A percentile compares a stretch with the other conserved stretches of the same genome.
Evolutionary conservation across 1,140 invertebrate genomes (phyloP).

Genomic region (Ostrea denselamellosa): DNA sequence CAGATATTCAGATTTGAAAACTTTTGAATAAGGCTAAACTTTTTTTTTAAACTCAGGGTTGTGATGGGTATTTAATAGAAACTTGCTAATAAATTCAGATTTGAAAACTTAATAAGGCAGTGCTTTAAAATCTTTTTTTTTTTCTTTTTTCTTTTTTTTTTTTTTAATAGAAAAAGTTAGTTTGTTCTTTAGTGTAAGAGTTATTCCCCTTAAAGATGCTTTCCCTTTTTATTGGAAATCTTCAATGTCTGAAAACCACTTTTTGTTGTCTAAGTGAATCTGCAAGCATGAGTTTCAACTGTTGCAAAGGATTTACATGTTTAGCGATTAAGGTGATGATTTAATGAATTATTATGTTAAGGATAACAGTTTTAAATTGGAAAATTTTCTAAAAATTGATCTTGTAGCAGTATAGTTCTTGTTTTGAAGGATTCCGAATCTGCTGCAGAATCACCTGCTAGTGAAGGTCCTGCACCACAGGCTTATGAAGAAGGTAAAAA

Average conservation of each 20-base stretch:
- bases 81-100: too few species aligned
- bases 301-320: not conserved
- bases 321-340: not conserved
- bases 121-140: not conserved
- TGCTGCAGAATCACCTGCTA: slow-evolving; percentile 80
- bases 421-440: slow-evolving; percentile 83
- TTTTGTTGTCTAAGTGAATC: not conserved
- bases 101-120: too few species aligned
- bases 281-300: slow-evolving; percentile 15
- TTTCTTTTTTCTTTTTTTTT: not conserved
- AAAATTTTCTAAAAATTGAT: not conserved
- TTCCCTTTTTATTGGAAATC: slow-evolving; percentile 12
- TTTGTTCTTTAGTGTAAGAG: not conserved
- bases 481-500: slow-evolving; percentile 66
- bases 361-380: not conserved
- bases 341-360: not conserved
- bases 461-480: slow-evolving; percentile 67
- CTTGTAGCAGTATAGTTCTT: not conserved
- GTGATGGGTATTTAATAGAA: too few species aligned
- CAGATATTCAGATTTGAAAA: too few species aligned
- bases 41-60: too few species aligned
- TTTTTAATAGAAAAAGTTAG: not conserved
- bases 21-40: too few species aligned
- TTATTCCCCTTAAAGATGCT: slow-evolving; percentile 23
- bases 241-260: slow-evolving; percentile 40